Base-by-base conservation (phyloP, 2,888 invertebrate genomes). In the Drosophila hawaiiensis region DNA sequence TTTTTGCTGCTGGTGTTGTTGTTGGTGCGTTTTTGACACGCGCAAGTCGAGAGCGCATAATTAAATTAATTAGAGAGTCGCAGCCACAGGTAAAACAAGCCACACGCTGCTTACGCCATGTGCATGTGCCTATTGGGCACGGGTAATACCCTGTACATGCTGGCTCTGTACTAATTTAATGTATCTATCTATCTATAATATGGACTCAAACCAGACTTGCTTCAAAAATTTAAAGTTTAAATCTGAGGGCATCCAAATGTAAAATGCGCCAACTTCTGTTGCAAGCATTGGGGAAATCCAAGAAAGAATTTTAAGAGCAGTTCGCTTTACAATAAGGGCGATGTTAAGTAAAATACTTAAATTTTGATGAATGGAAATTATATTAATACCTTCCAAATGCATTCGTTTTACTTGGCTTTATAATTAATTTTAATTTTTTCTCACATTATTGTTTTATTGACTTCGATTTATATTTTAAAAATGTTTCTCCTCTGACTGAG, bases 61-160 rank as follows among this genome's bases (percentile, higher is more conserved):
- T 90, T 90, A 90, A 90, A 81, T 90, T 91, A 90, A 90, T 90
- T 90, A 90, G 80, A 84, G 91, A 78, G 81, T 61, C 60, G 81
- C 74, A 90, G 87, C 87, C 90, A 90, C 87, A 87, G 90, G 89
- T 89, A 85, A 74, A 65, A 65, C 67, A 72, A 76, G 64, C 77
- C 62, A 41, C 52, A 37, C 63, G 29, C 25, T 41, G 35, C 53
- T 54, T 31, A 19, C 64, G 56, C 71, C 10, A 52, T 22, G 16
- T 9, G 37, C 58, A 52, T 19, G 28, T 16, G 1, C 10, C 14
- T 55, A 47, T 14, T 29, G 35, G 25, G 31, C 29, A 10, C 1
- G 9, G 7, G 0, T 33, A 47, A 72, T 77, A 80, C 65, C 70
- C 84, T 81, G 72, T 70, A 65, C 29, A 22, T 5, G 3, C 19